A percentile compares a stretch with the other conserved stretches of the same genome.
phyloP scores from a whole-genome alignment of 2,113 vertebrate genomes.

The Centrocercus urophasianus region DNA sequence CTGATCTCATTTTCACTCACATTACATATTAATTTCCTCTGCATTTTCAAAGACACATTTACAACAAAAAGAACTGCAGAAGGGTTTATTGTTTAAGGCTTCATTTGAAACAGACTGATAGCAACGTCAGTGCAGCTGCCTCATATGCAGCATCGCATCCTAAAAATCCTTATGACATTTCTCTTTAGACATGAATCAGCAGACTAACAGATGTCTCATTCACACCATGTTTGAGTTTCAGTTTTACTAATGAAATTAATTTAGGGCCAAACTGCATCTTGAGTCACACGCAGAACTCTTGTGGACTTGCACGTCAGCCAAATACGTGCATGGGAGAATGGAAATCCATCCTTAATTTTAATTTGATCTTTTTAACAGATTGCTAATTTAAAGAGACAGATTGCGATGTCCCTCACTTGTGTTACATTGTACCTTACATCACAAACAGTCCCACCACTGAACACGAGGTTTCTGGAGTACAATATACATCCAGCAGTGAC shows the following conservation, averaged over 20 bases:
- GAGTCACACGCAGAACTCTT: constrained; percentile 41
- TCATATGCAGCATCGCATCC: constrained; percentile 34
- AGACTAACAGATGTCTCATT: constrained; percentile 73
- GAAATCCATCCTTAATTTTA: constrained; percentile 58
- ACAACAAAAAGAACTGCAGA: constrained; percentile 24
- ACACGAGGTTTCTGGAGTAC: background rate
- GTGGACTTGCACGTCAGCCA: constrained; percentile 50
- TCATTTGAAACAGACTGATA: constrained; percentile 48
- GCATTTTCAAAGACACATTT: background rate
- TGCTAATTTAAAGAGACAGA: constrained; percentile 55
- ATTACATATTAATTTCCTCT: background rate
- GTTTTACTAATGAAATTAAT: constrained; percentile 72
- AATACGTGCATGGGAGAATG: constrained; percentile 29
- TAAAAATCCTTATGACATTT: constrained; percentile 71
- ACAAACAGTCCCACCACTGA: constrained; percentile 21
- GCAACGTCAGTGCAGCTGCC: constrained; percentile 61
- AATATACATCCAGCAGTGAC: background rate
- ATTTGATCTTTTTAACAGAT: constrained; percentile 44
- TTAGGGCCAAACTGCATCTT: constrained; percentile 67
- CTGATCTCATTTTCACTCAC: background rate
- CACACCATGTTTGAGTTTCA: constrained; percentile 72
- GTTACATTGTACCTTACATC: background rate
- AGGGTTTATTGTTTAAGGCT: constrained; percentile 46
- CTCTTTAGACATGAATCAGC: constrained; percentile 69
- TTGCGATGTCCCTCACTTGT: constrained; percentile 11